A percentile compares a stretch with the other conserved stretches of the same genome.
Conservation (phyloP, 2,113 vertebrate genomes). For the Passer domesticus region DNA sequence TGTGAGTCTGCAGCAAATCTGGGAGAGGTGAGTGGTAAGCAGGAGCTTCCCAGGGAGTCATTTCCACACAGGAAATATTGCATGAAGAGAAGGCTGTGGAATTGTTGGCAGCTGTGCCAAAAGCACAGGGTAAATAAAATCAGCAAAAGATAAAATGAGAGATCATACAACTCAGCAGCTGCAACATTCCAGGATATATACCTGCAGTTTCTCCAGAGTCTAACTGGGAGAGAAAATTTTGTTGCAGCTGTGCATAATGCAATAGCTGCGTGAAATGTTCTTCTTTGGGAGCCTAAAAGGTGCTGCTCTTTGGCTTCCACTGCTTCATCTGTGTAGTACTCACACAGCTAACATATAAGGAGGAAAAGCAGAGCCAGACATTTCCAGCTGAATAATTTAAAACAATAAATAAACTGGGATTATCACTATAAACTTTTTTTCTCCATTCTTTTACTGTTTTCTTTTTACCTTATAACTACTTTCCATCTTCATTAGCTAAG, state of each 20-base stretch:
- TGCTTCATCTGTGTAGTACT: background rate
- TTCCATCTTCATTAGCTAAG: background rate
- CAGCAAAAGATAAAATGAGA: background rate
- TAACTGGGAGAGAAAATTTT: background rate
- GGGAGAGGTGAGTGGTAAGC: background rate
- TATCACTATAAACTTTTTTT: background rate
- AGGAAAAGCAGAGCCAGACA: background rate
- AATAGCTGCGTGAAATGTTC: background rate
- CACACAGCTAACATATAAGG: background rate
- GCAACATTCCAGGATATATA: background rate
- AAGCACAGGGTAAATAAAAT: background rate
- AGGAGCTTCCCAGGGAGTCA: background rate
- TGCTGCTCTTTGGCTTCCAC: background rate
- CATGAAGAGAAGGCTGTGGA: background rate
- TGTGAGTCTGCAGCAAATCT: accelerated
- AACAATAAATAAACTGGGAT: background rate
- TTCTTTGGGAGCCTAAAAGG: background rate
- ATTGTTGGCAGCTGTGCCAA: background rate
- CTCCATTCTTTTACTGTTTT: background rate
- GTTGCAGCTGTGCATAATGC: background rate
- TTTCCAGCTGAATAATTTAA: background rate
- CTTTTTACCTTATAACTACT: background rate
- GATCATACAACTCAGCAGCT: accelerated
- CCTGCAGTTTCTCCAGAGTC: accelerated
- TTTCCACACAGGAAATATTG: background rate